Evolutionary conservation across 2,888 invertebrate genomes (phyloP).

Genomic region (Physocephala rufipes): DNA sequence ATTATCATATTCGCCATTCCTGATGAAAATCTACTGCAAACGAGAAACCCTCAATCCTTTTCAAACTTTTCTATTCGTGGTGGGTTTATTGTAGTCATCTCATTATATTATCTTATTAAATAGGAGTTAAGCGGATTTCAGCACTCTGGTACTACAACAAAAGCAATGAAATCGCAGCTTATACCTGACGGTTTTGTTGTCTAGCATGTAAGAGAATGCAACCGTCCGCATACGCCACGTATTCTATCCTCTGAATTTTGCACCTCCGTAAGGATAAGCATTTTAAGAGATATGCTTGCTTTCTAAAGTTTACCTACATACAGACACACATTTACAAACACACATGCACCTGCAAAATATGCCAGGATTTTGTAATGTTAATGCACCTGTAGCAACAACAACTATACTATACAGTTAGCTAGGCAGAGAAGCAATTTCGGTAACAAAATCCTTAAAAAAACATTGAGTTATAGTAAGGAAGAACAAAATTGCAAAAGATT

Average conservation of each 20-base stretch:
- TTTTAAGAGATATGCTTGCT: slow-evolving; percentile 8
- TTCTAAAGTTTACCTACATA: too few species aligned
- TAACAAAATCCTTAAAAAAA: slow-evolving; percentile 29
- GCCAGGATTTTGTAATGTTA: too few species aligned
- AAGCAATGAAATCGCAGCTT: too few species aligned
- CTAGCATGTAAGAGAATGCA: background rate
- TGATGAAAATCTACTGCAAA: too few species aligned
- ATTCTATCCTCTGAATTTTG: too few species aligned
- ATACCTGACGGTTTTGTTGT: background rate
- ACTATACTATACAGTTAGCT: background rate
- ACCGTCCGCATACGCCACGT: background rate
- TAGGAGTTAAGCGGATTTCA: slow-evolving; percentile 18
- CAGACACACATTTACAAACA: background rate
- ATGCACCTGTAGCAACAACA: too few species aligned
- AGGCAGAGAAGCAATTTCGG: slow-evolving; percentile 29
- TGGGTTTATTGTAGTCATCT: background rate
- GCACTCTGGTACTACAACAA: background rate
- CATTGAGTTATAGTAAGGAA: slow-evolving; percentile 10
- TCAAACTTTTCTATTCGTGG: too few species aligned
- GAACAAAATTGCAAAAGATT: background rate
- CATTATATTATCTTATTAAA: slow-evolving; percentile 32
- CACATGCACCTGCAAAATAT: background rate
- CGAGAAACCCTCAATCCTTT: too few species aligned
- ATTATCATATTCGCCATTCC: too few species aligned
- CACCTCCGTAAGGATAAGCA: background rate